Conservation (phyloP, 2,888 invertebrate genomes). For the Ypsolopha scabrella region DNA sequence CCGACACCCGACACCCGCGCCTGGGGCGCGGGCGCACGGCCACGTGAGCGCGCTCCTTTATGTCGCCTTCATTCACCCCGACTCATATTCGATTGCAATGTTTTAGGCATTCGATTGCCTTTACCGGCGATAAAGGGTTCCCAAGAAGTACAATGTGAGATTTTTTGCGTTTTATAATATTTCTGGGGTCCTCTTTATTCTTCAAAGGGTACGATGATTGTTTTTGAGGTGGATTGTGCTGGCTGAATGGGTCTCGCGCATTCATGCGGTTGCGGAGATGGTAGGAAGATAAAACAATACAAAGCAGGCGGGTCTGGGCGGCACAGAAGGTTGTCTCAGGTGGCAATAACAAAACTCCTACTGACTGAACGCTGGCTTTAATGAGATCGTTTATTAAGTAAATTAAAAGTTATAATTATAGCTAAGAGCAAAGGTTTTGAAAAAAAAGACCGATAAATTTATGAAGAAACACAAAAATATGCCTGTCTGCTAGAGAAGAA, state of each 20-base stretch:
- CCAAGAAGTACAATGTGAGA: conserved; percentile 54
- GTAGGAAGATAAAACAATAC: conserved; percentile 47
- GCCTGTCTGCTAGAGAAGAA: too few relatives aligned
- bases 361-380: conserved; percentile 19
- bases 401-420: too few relatives aligned
- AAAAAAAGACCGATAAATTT: too few relatives aligned
- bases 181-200: conserved; percentile 38
- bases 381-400: neutral
- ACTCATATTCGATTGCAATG: conserved; percentile 62
- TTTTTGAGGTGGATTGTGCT: conserved; percentile 59
- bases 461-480: too few relatives aligned
- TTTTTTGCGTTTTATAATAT: conserved; percentile 51
- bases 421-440: too few relatives aligned
- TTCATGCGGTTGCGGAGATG: conserved; percentile 56
- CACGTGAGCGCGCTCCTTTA: conserved; percentile 25
- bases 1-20: conserved; percentile 39
- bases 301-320: conserved; percentile 48
- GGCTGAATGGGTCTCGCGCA: conserved; percentile 55
- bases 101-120: conserved; percentile 69
- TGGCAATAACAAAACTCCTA: conserved; percentile 57
- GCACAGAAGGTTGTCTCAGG: conserved; percentile 36
- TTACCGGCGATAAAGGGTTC: conserved; percentile 58
- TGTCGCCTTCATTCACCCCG: conserved; percentile 38
- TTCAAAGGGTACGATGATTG: conserved; percentile 61
- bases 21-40: conserved; percentile 12